Conservation (phyloP, 2,888 invertebrate genomes). For the Amphiduros pacificus region DNA sequence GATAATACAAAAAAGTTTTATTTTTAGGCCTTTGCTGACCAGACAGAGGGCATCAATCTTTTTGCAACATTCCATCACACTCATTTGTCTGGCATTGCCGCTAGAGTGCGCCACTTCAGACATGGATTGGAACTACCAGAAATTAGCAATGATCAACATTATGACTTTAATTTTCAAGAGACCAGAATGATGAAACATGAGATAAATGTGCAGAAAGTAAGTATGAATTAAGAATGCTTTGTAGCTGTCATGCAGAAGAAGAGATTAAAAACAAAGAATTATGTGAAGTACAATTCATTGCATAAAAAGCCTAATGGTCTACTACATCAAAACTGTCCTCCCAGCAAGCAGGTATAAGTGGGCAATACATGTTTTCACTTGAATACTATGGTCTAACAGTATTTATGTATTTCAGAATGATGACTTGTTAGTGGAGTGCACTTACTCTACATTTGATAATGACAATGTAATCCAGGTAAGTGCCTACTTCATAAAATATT, state of each 20-base stretch:
- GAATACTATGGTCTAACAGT: background rate
- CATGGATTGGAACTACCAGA: background rate
- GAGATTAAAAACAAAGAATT: no score
- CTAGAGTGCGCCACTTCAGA: background rate
- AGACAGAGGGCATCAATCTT: background rate
- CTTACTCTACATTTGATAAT: background rate
- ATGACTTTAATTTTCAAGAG: conserved; percentile 2
- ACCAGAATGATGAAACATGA: background rate
- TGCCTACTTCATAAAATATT: background rate
- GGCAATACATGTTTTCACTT: no score
- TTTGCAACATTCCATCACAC: conserved; percentile 1
- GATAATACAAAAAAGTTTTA: no score
- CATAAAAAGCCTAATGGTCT: no score
- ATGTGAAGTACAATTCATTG: no score
- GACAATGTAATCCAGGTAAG: background rate
- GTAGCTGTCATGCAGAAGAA: no score
- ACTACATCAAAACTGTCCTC: no score
- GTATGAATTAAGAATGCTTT: background rate
- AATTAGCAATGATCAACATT: background rate
- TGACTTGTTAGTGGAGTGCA: background rate
- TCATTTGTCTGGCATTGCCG: background rate
- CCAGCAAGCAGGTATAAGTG: no score
- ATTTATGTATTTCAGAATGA: background rate
- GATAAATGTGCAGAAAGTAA: background rate
- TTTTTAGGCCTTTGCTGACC: background rate